A percentile compares a stretch with the other conserved stretches of the same genome.
phyloP scores from a whole-genome alignment of 2,888 invertebrate genomes.

The Pemphredon lugubris region DNA sequence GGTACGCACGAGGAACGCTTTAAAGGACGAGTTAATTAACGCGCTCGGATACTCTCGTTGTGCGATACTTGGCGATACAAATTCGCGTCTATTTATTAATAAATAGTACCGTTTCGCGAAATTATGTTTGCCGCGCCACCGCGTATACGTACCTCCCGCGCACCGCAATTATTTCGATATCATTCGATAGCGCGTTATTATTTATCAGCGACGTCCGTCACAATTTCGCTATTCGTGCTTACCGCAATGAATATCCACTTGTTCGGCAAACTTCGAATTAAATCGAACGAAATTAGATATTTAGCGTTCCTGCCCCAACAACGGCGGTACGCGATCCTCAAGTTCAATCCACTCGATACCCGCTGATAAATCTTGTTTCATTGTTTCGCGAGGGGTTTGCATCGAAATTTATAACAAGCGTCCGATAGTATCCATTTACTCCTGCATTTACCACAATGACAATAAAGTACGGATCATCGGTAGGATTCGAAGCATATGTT shows the following conservation, averaged over 20 bases:
- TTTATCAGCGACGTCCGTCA: too few species aligned
- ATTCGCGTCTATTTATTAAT: background rate
- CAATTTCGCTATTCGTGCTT: too few species aligned
- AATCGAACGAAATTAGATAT: too few species aligned
- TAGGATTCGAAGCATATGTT: slow-evolving; percentile 32
- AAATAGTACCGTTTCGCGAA: slow-evolving; percentile 24
- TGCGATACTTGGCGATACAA: background rate
- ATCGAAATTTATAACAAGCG: slow-evolving; percentile 20
- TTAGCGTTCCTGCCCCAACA: too few species aligned
- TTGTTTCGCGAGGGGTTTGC: background rate
- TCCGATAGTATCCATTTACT: slow-evolving; percentile 30
- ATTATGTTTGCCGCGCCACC: background rate
- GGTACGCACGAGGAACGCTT: slow-evolving; percentile 40
- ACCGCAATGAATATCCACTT: too few species aligned
- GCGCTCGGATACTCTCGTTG: background rate
- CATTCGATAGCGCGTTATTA: too few species aligned
- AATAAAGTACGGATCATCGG: slow-evolving; percentile 44
- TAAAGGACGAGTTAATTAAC: slow-evolving; percentile 58
- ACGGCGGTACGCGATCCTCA: background rate
- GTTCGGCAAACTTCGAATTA: too few species aligned
- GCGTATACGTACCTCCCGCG: too few species aligned
- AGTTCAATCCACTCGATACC: slow-evolving; percentile 4
- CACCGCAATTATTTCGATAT: too few species aligned
- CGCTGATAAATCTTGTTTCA: slow-evolving; percentile 23
- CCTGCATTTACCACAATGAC: slow-evolving; percentile 39